Evolutionary conservation across 2,888 invertebrate genomes (phyloP), one percentile per base, ranked within the genome.

Genomic region (Diloba caeruleocephala): DNA sequence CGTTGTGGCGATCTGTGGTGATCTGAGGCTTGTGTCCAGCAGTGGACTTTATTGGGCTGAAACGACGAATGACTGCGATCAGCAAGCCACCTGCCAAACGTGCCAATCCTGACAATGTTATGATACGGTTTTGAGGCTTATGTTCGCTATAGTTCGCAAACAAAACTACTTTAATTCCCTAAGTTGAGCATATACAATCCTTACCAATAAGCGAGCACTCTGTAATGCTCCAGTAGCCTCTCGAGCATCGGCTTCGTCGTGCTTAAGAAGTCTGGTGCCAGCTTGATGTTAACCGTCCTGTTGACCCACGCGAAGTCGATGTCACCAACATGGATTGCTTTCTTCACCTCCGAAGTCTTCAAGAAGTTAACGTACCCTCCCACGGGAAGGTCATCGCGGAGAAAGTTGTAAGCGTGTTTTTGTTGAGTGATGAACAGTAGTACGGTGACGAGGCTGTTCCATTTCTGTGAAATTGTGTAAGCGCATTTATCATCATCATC

Each of bases 331-430:
- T 93, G 92, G 2, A 93, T 49, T 0, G 92, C 92, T 8, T 70
- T 76, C 65, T 84, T 89, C 0, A 90, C 71, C 12, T 84, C 84
- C 0, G 85, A 59, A 0, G 53, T 70, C 8, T 62, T 65, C 2
- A 93, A 65, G 49, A 83, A 85, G 0, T 26, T 19, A 0, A 62
- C 17, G 54, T 80, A 92, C 5, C 43, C 64, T 0, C 87, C 90
- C 0, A 84, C 54, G 0, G 46, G 7, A 0, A 90, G n/a, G 0
- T 87, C 82, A 59, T 92, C 90, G 1, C 59, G 67, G 0, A 93
- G 77, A 72, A 88, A 91, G 55, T 93, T 93, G 79, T 92, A 92
- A 0, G 74, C 89, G 36, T 92, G 92, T 43, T 68, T 77, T 60
- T 88, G 90, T 44, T 87, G 73, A 2, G 88, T 74, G 10, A 90